Base-by-base conservation (phyloP, 2,113 vertebrate species). In the Siniperca knerii region DNA sequence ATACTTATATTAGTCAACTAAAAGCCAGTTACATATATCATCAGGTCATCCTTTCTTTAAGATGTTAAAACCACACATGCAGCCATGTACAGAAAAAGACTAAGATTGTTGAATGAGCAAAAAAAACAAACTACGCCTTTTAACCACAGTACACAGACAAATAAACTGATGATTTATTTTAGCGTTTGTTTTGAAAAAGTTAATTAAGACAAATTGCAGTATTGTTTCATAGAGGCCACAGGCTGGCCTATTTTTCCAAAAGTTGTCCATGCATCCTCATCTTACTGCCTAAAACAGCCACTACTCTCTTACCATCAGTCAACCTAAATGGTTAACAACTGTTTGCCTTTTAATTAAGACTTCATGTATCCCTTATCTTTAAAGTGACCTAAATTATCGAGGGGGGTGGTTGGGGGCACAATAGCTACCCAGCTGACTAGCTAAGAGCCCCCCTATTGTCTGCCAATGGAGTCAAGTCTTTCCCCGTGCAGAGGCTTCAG, bases 371-470 rank as follows among this genome's bases (percentile, higher is more conserved):
- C 48, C 90, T 89, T 88, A 89, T 87, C 92, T 84, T 74, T 82
- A 75, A 52, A 73, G 52, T 18, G 55, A 60, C 37, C 67, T 64
- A 12, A 50, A 82, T 77, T 71, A 75, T 54, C 66, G 37, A 78
- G 54, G 40, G 60, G 60, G 50, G 67, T 13, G 44, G 20, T 40
- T 61, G 40, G 37, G 16, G 48, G 29, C 44, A 93, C 91, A 94
- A 94, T 90, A 70, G 86, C 61, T 37, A 33, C 52, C 91, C 92
- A 93, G 89, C 88, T 91, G 92, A 84, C 62, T 40, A 5, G 61
- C 60, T 87, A 83, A 93, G 85, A 86, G 84, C 74, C 81, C 37
- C 67, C 75, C 85, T 57, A 83, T 89, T 92, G 92, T 90, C 83
- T 75, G 33, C 54, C 89, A 79, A 48, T 18, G 68, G 81, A 91